phyloP scores from a whole-genome alignment of 2,888 invertebrate species.

The Callyntrura sp. region DNA sequence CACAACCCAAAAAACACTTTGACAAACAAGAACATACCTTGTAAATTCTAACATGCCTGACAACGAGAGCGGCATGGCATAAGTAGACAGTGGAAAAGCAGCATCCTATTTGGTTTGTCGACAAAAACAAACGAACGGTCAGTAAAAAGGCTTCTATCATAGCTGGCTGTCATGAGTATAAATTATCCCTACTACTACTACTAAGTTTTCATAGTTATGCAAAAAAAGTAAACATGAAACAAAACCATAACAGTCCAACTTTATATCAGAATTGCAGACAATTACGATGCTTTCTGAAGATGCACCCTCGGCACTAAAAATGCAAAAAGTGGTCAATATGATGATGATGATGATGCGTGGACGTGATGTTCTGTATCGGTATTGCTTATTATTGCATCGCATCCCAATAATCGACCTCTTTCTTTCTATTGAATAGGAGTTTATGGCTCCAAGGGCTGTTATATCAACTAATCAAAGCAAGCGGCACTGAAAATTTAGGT shows the following conservation, averaged over 20 bases:
- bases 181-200: constrained; percentile 59
- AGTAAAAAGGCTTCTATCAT: not conserved
- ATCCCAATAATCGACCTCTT: constrained; percentile 65
- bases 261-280: not conserved
- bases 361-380: not conserved
- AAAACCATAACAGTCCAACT: constrained; percentile 56
- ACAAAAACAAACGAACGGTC: not conserved
- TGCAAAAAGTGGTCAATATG: constrained; percentile 11
- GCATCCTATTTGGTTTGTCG: not conserved
- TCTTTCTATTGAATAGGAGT: constrained; percentile 50
- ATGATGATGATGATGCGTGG: too few species aligned
- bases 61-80: too few species aligned
- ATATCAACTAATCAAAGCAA: not conserved
- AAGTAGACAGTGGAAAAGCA: too few species aligned
- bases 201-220: constrained; percentile 33
- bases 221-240: constrained; percentile 52
- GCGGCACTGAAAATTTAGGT: constrained; percentile 68
- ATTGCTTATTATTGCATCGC: not conserved
- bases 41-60: too few species aligned
- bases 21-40: not conserved
- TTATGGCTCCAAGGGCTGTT: constrained; percentile 52
- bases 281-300: constrained; percentile 22
- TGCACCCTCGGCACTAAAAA: constrained; percentile 40
- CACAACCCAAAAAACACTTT: constrained; percentile 8
- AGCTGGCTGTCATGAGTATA: constrained; percentile 3